phyloP scores from a whole-genome alignment of 2,113 vertebrate genomes.

The Chrysemys picta region DNA sequence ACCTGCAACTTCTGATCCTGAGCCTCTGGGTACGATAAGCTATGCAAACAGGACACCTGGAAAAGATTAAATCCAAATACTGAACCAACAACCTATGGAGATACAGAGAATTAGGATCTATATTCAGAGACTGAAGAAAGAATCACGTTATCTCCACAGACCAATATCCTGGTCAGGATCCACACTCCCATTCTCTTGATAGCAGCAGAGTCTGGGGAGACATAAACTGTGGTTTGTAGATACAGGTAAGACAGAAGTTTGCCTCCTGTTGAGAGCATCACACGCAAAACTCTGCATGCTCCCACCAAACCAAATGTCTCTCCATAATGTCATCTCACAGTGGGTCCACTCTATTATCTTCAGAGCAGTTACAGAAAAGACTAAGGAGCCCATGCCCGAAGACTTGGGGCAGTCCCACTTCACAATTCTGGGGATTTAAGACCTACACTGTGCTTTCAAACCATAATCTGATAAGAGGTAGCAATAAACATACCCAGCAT shows the following conservation, averaged over 20 bases:
- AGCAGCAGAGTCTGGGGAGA: background rate
- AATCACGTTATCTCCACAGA: background rate
- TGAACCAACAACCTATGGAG: rapidly evolving
- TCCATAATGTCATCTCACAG: background rate
- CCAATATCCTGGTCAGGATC: background rate
- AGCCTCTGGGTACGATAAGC: conserved; percentile 82
- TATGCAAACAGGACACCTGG: conserved; percentile 87
- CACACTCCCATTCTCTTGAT: background rate
- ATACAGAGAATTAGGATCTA: background rate
- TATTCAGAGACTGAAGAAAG: rapidly evolving
- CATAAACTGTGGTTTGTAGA: background rate
- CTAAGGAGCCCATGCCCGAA: background rate
- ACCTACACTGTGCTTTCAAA: background rate
- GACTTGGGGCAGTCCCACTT: background rate
- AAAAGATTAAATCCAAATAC: conserved; percentile 12
- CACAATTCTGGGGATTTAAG: background rate
- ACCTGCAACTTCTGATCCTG: conserved; percentile 85
- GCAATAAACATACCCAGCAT: background rate
- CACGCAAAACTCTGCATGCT: background rate
- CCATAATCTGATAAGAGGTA: background rate
- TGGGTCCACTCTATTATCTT: background rate
- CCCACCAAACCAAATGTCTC: background rate
- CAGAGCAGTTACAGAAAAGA: background rate
- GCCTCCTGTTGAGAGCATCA: background rate
- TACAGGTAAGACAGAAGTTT: background rate